phyloP scores from a whole-genome alignment of 2,888 invertebrate species.

The Catocala fraxini region DNA sequence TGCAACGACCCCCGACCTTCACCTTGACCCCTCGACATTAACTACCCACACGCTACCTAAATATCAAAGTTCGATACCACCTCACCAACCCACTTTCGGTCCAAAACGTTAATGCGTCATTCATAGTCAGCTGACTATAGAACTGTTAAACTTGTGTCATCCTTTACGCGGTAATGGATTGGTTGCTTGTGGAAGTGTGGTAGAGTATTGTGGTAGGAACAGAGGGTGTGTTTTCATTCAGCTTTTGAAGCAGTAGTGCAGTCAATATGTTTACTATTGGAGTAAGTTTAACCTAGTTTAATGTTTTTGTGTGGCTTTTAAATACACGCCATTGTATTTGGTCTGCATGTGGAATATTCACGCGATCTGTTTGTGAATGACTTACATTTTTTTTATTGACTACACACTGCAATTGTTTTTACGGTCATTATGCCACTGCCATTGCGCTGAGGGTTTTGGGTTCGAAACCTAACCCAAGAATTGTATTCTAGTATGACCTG shows the following conservation, averaged over 20 bases:
- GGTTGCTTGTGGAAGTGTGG: conserved; percentile 3
- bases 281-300: neutral
- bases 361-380: too few species aligned
- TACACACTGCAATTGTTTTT: too few species aligned
- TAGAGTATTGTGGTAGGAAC: neutral
- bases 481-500: too few species aligned
- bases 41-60: conserved; percentile 55
- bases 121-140: conserved; percentile 14
- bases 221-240: neutral
- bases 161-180: conserved; percentile 24
- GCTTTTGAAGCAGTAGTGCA: neutral
- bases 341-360: too few species aligned
- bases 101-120: conserved; percentile 7
- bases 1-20: conserved; percentile 66
- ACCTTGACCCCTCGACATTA: conserved; percentile 60
- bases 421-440: too few species aligned
- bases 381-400: too few species aligned
- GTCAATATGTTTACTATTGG: conserved; percentile 1
- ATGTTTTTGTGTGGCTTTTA: neutral
- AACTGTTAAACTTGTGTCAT: conserved; percentile 4
- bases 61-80: conserved; percentile 63
- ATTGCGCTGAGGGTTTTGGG: too few species aligned
- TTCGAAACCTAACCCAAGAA: too few species aligned
- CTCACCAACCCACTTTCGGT: conserved; percentile 11
- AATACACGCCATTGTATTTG: too few species aligned